These are phyloP conservation scores for Cantharis nigra DNA, from an alignment of 2,888 invertebrate species.

Conservation along the genomic window DNA sequence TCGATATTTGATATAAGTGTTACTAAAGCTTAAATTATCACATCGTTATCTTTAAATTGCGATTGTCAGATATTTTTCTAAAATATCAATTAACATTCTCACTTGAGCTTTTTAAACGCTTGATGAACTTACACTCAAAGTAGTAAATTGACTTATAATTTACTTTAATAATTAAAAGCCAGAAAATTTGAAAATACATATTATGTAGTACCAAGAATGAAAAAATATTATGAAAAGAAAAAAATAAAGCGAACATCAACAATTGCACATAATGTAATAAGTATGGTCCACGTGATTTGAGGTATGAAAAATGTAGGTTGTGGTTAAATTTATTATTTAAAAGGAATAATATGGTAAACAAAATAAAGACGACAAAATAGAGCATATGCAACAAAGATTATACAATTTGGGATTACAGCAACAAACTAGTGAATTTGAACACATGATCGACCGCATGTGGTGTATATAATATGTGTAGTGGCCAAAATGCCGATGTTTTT, in stretches of 20 bases:
- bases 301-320: neutral
- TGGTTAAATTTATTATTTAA: neutral
- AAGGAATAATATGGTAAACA: neutral
- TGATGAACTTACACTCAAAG: neutral
- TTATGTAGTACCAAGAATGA: neutral
- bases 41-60: neutral
- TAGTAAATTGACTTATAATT: neutral
- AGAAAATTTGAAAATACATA: neutral
- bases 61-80: neutral
- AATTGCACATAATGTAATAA: neutral
- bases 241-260: neutral
- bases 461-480: constrained; percentile 33
- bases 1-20: neutral
- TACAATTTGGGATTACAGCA: constrained; percentile 23
- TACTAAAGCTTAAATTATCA: neutral
- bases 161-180: neutral
- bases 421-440: constrained; percentile 25
- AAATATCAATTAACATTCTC: neutral
- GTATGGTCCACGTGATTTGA: neutral
- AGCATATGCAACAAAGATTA: constrained; percentile 3
- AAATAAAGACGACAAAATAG: neutral
- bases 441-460: constrained; percentile 34
- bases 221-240: neutral
- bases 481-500: constrained; percentile 50
- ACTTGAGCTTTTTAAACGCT: neutral